phyloP scores from a whole-genome alignment of 2,113 vertebrate species.

The Regulus satrapa region DNA sequence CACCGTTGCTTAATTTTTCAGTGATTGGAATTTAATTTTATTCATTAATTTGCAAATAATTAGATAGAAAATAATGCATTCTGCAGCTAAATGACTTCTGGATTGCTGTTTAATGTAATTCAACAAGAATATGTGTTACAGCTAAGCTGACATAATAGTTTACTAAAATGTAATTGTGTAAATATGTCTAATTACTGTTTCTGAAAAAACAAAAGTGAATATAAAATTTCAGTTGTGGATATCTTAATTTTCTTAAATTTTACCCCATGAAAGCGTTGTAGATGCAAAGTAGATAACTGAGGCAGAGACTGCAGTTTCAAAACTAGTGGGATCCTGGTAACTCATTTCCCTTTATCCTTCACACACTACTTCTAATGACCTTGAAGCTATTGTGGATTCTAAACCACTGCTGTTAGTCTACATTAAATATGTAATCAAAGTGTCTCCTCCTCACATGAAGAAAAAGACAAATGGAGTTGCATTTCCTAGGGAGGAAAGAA shows the following conservation, averaged over 20 bases:
- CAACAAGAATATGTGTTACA: conserved; percentile 55
- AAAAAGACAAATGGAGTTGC: conserved; percentile 41
- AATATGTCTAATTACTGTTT: conserved; percentile 69
- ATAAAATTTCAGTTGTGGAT: neutral
- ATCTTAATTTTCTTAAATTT: conserved; percentile 24
- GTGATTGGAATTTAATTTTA: conserved; percentile 81
- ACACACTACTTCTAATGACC: conserved; percentile 51
- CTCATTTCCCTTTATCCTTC: conserved; percentile 50
- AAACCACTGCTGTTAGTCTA: conserved; percentile 54
- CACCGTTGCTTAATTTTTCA: conserved; percentile 69
- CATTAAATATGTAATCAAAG: conserved; percentile 70
- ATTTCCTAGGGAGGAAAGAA: conserved; percentile 53
- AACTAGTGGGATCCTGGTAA: conserved; percentile 33
- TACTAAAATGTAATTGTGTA: conserved; percentile 72
- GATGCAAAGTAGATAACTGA: conserved; percentile 43
- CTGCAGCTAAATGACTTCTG: conserved; percentile 69
- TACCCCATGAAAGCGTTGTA: conserved; percentile 2
- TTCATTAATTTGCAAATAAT: conserved; percentile 82
- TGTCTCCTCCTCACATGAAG: conserved; percentile 52
- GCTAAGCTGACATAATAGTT: conserved; percentile 65
- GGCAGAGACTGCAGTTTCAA: conserved; percentile 7
- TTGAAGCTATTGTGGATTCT: conserved; percentile 71
- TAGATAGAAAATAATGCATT: conserved; percentile 72
- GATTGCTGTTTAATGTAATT: conserved; percentile 70
- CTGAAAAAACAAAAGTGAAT: conserved; percentile 51